Percentiles rank a stretch among this genome's conserved stretches.
phyloP scores from a whole-genome alignment of 2,113 vertebrate genomes.

The Rhodinocichla rosea region DNA sequence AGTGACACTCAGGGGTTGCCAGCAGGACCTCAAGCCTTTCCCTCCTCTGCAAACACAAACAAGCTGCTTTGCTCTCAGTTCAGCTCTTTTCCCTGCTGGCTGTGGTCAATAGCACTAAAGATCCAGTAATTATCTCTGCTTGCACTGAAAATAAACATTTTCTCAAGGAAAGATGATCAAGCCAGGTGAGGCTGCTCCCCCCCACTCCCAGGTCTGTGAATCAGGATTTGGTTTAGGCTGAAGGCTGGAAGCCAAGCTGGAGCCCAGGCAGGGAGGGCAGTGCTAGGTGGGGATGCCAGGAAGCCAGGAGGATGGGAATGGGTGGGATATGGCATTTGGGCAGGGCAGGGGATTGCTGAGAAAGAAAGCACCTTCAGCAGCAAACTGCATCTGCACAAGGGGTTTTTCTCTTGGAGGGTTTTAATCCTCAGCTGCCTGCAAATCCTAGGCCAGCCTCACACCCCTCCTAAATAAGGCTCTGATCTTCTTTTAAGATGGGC shows the following conservation, averaged over 20 bases:
- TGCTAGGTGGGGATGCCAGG: neutral
- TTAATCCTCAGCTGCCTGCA: neutral
- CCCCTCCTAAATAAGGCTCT: neutral
- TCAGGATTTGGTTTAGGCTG: neutral
- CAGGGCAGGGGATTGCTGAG: neutral
- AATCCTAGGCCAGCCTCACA: neutral
- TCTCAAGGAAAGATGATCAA: neutral
- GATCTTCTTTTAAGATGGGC: neutral
- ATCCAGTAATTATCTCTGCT: neutral
- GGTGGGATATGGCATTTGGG: rapidly evolving
- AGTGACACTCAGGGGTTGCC: neutral
- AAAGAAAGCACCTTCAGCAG: neutral
- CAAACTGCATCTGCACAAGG: neutral
- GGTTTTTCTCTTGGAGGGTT: neutral
- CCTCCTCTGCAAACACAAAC: neutral
- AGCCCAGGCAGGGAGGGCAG: neutral
- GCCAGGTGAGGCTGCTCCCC: neutral
- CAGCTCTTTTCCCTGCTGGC: neutral
- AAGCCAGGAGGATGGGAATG: neutral
- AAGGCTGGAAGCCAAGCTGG: neutral
- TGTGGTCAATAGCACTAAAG: neutral
- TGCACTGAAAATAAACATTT: neutral
- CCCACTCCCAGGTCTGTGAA: neutral
- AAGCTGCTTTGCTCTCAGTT: neutral
- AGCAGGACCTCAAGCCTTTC: neutral